A percentile compares a stretch with the other conserved stretches of the same genome.
These are phyloP conservation scores for Haemorhous mexicanus DNA, from an alignment of 2,113 vertebrate species.

Conservation along the genomic window DNA sequence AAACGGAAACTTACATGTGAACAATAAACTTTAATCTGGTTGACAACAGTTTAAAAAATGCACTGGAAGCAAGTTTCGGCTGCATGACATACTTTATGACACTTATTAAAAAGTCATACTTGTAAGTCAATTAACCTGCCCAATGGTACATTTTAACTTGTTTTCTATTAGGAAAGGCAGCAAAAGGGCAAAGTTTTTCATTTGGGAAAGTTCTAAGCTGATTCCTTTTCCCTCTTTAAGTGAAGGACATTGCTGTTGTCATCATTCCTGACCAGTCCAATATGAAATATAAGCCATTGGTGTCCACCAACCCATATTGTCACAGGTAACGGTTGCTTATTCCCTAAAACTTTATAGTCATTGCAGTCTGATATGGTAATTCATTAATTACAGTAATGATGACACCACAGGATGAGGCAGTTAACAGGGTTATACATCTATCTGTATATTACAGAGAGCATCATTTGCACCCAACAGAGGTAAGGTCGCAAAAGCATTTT, in stretches of 20 bases:
- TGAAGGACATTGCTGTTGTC: slow-evolving; percentile 27
- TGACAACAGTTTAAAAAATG: slow-evolving; percentile 73
- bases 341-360: slow-evolving; percentile 54
- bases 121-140: slow-evolving; percentile 77
- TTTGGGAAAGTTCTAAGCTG: slow-evolving; percentile 52
- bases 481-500: slow-evolving; percentile 14
- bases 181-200: slow-evolving; percentile 67
- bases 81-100: slow-evolving; percentile 74
- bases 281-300: slow-evolving; percentile 46
- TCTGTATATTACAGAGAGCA: slow-evolving; percentile 19
- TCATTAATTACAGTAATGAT: slow-evolving; percentile 66
- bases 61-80: slow-evolving; percentile 71
- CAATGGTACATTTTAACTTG: slow-evolving; percentile 73
- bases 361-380: slow-evolving; percentile 60
- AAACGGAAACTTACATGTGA: slow-evolving; percentile 59
- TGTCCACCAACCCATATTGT: background rate
- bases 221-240: slow-evolving; percentile 42
- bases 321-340: background rate
- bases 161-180: slow-evolving; percentile 71
- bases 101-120: slow-evolving; percentile 76
- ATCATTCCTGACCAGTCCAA: background rate
- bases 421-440: slow-evolving; percentile 55
- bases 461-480: background rate
- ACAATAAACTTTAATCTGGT: slow-evolving; percentile 78
- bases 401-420: slow-evolving; percentile 43